Evolutionary conservation across 2,113 vertebrate genomes (phyloP).

Genomic region (Xiphorhynchus elegans): DNA sequence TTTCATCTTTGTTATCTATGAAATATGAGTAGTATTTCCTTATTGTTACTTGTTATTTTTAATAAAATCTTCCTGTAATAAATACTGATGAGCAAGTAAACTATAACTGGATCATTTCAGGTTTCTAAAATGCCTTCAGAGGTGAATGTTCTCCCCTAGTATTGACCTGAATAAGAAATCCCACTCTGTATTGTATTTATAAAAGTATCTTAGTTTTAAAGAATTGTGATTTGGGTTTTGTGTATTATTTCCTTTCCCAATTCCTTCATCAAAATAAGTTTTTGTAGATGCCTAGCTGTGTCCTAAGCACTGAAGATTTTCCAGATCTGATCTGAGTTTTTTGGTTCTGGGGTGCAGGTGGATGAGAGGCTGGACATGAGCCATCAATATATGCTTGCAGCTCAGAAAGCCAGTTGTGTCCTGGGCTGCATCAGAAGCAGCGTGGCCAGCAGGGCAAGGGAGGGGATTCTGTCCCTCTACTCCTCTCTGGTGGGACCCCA

Average conservation of each 20-base stretch:
- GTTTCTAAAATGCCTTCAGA: background rate
- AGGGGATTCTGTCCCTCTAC: background rate
- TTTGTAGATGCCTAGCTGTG: background rate
- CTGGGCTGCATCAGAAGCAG: background rate
- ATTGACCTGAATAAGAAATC: background rate
- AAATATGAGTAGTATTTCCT: background rate
- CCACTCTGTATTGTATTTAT: background rate
- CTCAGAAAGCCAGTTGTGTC: background rate
- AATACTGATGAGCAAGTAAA: background rate
- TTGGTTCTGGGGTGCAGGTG: background rate
- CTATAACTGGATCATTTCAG: background rate
- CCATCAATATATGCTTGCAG: background rate
- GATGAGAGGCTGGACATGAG: background rate
- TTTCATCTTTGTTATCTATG: background rate
- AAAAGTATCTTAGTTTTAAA: background rate
- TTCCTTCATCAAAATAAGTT: background rate
- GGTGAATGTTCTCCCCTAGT: background rate
- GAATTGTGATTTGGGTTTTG: background rate
- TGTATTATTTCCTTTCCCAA: background rate
- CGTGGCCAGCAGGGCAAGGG: background rate
- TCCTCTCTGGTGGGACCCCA: background rate
- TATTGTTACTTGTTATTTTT: background rate
- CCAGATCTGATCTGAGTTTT: background rate
- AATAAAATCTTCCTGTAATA: background rate
- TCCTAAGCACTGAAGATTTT: background rate